Evolutionary conservation across 2,797 vertebrate genomes (phyloP).

Genomic region (Iguana delicatissima): DNA sequence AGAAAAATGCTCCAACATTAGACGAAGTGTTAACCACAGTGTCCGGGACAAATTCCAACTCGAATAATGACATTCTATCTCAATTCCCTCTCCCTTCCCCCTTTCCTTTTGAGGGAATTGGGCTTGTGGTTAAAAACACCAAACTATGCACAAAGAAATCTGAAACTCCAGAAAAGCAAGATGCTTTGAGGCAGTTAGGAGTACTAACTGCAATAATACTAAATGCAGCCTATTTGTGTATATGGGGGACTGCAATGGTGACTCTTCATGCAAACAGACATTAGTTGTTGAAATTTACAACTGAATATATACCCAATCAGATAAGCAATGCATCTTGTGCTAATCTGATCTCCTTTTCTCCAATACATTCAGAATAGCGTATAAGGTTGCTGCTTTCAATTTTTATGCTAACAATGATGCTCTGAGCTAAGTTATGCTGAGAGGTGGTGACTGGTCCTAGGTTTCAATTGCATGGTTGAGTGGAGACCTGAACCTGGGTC

Average conservation of each 20-base stretch:
- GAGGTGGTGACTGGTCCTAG: background rate
- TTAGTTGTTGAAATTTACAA: background rate
- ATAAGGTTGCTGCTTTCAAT: background rate
- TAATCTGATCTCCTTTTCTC: background rate
- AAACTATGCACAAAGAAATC: background rate
- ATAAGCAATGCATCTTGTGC: background rate
- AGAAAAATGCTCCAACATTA: constrained; percentile 19
- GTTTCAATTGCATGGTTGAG: background rate
- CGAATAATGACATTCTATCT: constrained; percentile 29
- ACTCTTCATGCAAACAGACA: background rate
- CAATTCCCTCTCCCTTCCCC: constrained; percentile 10
- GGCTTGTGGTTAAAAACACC: background rate
- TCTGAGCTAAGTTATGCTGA: background rate
- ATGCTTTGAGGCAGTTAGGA: background rate
- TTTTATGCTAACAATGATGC: background rate
- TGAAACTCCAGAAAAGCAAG: background rate
- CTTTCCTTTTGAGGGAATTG: constrained; percentile 3
- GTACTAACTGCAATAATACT: background rate
- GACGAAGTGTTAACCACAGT: constrained; percentile 51
- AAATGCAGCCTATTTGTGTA: background rate
- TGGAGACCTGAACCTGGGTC: background rate
- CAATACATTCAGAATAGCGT: background rate
- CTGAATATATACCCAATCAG: background rate
- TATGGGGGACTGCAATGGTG: background rate
- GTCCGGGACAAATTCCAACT: constrained; percentile 49